phyloP scores from a whole-genome alignment of 35 echinoderm and acorn worm genomes.

The Heliocidaris tuberculata region DNA sequence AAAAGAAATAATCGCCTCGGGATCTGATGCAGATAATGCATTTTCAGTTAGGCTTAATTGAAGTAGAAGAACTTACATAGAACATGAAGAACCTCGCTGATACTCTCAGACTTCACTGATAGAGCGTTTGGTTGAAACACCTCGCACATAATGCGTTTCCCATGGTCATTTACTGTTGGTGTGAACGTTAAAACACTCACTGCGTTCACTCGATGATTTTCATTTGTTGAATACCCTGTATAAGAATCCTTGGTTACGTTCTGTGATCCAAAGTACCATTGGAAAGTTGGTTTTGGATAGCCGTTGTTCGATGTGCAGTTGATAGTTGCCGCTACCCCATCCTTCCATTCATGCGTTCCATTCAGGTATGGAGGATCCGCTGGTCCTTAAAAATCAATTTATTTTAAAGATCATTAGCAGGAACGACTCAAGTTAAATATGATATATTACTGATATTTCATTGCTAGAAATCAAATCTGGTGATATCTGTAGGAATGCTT shows the following conservation, averaged over 20 bases:
- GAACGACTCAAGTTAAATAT: too few species aligned
- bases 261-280: not conserved
- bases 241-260: not conserved
- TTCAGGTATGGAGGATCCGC: not conserved
- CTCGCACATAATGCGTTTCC: not conserved
- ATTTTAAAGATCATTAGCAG: too few species aligned
- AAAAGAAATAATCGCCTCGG: not conserved
- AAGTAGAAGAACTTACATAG: not conserved
- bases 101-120: not conserved
- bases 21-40: too few species aligned
- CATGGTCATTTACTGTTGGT: not conserved
- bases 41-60: too few species aligned
- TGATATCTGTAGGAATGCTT: too few species aligned
- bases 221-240: not conserved
- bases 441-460: too few species aligned
- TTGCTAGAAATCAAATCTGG: too few species aligned
- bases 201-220: not conserved
- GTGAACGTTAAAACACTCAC: not conserved
- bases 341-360: not conserved
- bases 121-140: not conserved
- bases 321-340: not conserved
- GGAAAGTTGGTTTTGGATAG: not conserved
- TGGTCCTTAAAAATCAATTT: not conserved
- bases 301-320: not conserved
- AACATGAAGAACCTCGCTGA: not conserved